A percentile compares a stretch with the other conserved stretches of the same genome.
Conservation (phyloP, 2,888 invertebrate species). For the Mongoloraphidia duomilia region DNA sequence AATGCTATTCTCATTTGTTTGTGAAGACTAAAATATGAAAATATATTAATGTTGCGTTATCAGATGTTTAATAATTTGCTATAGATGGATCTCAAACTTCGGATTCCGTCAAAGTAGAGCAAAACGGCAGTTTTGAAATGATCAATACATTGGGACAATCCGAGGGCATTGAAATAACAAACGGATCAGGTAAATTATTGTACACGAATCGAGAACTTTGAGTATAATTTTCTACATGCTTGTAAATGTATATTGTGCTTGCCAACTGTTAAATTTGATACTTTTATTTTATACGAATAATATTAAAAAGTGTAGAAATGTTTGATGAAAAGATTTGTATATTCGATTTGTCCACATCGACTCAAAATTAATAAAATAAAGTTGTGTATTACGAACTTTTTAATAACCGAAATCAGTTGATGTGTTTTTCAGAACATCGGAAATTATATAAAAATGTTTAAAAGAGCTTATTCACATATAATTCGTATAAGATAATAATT, state of each 20-base stretch:
- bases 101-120: slow-evolving; percentile 26
- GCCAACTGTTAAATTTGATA: no score
- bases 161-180: slow-evolving; percentile 23
- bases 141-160: slow-evolving; percentile 44
- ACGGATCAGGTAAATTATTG: slow-evolving; percentile 15
- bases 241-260: no score
- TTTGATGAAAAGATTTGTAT: no score
- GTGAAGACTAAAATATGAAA: no score
- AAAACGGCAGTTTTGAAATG: slow-evolving; percentile 53
- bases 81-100: slow-evolving; percentile 25
- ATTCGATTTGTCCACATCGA: no score
- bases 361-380: no score
- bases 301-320: no score
- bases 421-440: not conserved
- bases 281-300: no score
- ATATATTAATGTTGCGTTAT: slow-evolving; percentile 4
- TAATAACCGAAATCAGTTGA: not conserved
- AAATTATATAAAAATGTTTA: not conserved
- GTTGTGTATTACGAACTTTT: not conserved
- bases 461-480: not conserved
- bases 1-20: not conserved
- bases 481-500: not conserved
- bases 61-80: slow-evolving; percentile 24
- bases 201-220: not conserved
- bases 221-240: no score